Base-by-base conservation (phyloP, 1,140 invertebrate genomes). In the Eriocheir sinensis region DNA sequence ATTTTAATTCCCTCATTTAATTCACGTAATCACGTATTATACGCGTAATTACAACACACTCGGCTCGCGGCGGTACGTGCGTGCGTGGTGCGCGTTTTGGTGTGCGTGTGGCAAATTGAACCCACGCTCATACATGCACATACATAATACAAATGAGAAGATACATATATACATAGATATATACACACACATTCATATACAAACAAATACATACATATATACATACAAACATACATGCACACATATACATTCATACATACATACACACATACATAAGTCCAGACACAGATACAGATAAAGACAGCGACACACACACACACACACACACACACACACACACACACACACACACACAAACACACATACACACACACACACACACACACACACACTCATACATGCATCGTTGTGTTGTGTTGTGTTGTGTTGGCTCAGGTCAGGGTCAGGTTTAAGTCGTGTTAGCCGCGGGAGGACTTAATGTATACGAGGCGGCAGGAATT, bases 181-280 rank as follows among this genome's bases (percentile, higher is more conserved):
- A 83, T n/a, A 83, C 80, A 83, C 80, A 83, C 0, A 83, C 60
- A 72, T n/a, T 15, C 60, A 83, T 8, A 0, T 38, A 83, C 80
- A 83, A 1, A 83, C 80, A 83, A 32, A 34, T n/a, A 38, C n/a
- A 15, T 15, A 34, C 80, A 38, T 15, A 27, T n/a, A 83, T 34
- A 3, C 36, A 83, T 6, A 81, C 60, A 72, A 15, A 15, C n/a
- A 72, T 72, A 72, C 12, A n/a, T 15, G n/a, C n/a, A 72, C n/a
- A 72, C n/a, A 72, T 72, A 72, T 72, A 72, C n/a, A 81, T 27
- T 30, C 34, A 81, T 81, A 81, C 34, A 86, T 36, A 86, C 36
- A 86, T 12, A 86, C 40, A 86, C 36, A 36, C 21, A 85, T 85
- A 85, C 38, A 86, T 36, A 86, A 21, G n/a, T n/a, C n/a, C n/a